phyloP scores from a whole-genome alignment of 2,797 vertebrate species.

The Argya squamiceps region DNA sequence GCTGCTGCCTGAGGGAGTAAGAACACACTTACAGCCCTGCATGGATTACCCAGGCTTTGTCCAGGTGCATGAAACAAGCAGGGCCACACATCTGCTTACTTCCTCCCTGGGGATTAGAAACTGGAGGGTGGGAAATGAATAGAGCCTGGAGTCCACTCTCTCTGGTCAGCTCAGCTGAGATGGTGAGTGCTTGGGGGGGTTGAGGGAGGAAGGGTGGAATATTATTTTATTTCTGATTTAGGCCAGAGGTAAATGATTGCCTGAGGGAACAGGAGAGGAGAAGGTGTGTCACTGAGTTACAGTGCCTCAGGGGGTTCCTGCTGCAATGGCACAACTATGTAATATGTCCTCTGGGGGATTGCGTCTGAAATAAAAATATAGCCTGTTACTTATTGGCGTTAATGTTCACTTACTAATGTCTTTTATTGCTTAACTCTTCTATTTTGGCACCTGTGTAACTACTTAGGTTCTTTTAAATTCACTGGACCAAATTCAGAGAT shows the following conservation, averaged over 20 bases:
- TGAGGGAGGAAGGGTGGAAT: background rate
- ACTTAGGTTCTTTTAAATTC: conserved; percentile 21
- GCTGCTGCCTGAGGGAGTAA: conserved; percentile 6
- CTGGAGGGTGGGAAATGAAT: conserved; percentile 32
- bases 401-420: conserved; percentile 22
- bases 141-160: background rate
- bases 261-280: background rate
- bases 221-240: conserved; percentile 49
- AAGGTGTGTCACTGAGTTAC: conserved; percentile 33
- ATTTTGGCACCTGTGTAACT: conserved; percentile 33
- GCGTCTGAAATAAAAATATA: conserved; percentile 30
- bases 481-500: conserved; percentile 19
- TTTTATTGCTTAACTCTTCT: conserved; percentile 43
- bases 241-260: conserved; percentile 13
- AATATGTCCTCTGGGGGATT: background rate
- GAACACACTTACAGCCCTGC: background rate
- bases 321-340: conserved; percentile 1
- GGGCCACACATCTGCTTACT: conserved; percentile 53
- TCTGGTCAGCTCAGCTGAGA: background rate
- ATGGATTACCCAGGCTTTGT: conserved; percentile 18
- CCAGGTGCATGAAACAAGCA: conserved; percentile 51
- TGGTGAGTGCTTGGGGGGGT: background rate
- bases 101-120: conserved; percentile 43
- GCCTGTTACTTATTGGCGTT: conserved; percentile 45
- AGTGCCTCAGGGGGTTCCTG: background rate